Percentiles rank a stretch among this genome's conserved stretches.
Evolutionary conservation across 2,113 vertebrate genomes (phyloP).

Genomic region (Trematocara variabile): DNA sequence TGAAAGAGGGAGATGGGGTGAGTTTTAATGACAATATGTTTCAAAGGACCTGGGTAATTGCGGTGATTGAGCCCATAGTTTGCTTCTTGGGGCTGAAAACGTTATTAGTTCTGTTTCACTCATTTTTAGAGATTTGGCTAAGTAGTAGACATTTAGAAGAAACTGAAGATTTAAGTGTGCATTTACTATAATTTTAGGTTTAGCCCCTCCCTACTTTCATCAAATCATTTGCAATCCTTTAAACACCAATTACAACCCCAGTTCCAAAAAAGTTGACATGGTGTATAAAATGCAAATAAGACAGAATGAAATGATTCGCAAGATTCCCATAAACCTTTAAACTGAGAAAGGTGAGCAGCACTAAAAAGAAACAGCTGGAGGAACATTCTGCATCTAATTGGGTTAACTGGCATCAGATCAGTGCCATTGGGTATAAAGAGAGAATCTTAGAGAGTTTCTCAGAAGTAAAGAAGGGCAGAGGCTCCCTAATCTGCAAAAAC

Average conservation of each 20-base stretch:
- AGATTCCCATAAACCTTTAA: background rate
- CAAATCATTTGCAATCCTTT: background rate
- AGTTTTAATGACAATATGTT: slow-evolving; percentile 2
- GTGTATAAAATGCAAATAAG: background rate
- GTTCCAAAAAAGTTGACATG: background rate
- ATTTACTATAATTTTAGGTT: background rate
- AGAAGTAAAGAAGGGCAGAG: background rate
- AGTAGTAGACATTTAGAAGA: background rate
- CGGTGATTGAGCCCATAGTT: background rate
- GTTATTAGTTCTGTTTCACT: background rate
- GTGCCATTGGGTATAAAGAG: background rate
- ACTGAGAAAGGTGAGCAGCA: background rate
- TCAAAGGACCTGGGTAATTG: background rate
- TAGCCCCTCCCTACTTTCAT: background rate
- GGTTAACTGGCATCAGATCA: background rate
- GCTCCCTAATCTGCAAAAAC: background rate
- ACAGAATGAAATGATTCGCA: background rate
- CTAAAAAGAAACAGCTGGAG: background rate
- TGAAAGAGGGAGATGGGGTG: slow-evolving; percentile 86
- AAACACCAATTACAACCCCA: background rate
- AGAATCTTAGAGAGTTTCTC: background rate
- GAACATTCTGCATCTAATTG: background rate
- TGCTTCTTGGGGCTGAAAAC: background rate
- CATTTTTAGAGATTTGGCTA: background rate
- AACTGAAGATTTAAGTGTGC: background rate